Conservation (phyloP, 2,888 invertebrate species). For the Bugula neritina region DNA sequence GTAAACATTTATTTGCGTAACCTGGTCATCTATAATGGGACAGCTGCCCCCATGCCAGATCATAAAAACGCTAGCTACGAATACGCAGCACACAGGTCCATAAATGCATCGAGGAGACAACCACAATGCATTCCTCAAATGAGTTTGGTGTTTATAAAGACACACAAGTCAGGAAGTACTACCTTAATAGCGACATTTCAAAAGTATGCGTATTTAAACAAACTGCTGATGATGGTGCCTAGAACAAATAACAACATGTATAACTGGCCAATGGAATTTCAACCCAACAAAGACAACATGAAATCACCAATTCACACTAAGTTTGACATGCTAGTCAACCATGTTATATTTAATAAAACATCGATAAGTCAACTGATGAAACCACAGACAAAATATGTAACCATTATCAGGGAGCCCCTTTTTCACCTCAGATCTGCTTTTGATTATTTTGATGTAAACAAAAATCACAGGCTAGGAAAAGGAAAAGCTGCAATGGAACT, state of each 20-base stretch:
- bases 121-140: neutral
- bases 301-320: neutral
- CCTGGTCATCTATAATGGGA: neutral
- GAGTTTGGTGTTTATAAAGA: conserved; percentile 9
- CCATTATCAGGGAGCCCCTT: neutral
- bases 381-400: neutral
- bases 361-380: neutral
- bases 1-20: neutral
- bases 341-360: conserved; percentile 18
- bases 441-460: conserved; percentile 14
- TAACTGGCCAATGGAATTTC: conserved; percentile 15
- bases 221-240: conserved; percentile 12
- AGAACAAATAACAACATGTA: conserved; percentile 13
- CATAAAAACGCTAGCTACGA: no score
- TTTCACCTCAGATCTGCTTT: conserved; percentile 4
- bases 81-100: neutral
- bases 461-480: conserved; percentile 3
- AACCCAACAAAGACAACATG: conserved; percentile 9
- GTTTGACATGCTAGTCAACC: conserved; percentile 24
- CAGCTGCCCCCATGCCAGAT: neutral
- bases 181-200: conserved; percentile 12
- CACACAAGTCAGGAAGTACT: conserved; percentile 19
- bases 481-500: neutral
- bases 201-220: conserved; percentile 18
- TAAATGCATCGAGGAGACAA: neutral